These are phyloP conservation scores for Cerastis rubricosa DNA, from an alignment of 2,888 invertebrate genomes.

Conservation along the genomic window DNA sequence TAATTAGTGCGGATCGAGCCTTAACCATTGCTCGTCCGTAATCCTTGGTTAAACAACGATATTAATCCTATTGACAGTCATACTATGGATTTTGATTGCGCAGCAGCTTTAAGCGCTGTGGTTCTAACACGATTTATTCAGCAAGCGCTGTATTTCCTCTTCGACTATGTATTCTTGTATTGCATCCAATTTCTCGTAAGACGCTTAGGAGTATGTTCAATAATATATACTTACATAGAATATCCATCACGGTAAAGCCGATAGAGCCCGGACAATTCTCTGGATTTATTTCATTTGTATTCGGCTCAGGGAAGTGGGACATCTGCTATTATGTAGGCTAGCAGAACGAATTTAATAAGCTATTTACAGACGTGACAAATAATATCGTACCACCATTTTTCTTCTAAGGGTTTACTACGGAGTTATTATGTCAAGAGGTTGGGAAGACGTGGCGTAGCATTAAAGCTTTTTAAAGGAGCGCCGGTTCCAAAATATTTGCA, in stretches of 20 bases:
- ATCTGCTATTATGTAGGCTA: conserved; percentile 73
- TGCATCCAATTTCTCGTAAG: conserved; percentile 38
- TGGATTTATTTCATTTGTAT: conserved; percentile 82
- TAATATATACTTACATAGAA: conserved; percentile 52
- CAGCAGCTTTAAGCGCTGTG: conserved; percentile 7
- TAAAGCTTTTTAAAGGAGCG: background rate
- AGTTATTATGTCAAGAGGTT: background rate
- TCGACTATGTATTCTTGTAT: conserved; percentile 11
- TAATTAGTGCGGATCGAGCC: conserved; percentile 37
- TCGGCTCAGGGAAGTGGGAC: conserved; percentile 75
- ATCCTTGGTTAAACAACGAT: conserved; percentile 44
- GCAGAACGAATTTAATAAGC: conserved; percentile 70
- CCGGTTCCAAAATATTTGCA: conserved; percentile 6
- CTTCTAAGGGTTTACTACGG: background rate
- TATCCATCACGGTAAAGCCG: conserved; percentile 71
- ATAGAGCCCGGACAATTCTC: conserved; percentile 67
- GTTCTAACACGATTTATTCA: background rate
- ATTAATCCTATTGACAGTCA: conserved; percentile 44
- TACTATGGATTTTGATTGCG: conserved; percentile 35
- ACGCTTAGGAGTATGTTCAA: conserved; percentile 33
- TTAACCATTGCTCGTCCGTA: conserved; percentile 29
- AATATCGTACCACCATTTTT: conserved; percentile 10
- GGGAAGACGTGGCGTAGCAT: background rate
- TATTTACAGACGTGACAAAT: conserved; percentile 63
- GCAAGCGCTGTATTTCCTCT: conserved; percentile 9